These are phyloP conservation scores for Apoda limacodes DNA, from an alignment of 2,888 invertebrate species.

Conservation along the genomic window DNA sequence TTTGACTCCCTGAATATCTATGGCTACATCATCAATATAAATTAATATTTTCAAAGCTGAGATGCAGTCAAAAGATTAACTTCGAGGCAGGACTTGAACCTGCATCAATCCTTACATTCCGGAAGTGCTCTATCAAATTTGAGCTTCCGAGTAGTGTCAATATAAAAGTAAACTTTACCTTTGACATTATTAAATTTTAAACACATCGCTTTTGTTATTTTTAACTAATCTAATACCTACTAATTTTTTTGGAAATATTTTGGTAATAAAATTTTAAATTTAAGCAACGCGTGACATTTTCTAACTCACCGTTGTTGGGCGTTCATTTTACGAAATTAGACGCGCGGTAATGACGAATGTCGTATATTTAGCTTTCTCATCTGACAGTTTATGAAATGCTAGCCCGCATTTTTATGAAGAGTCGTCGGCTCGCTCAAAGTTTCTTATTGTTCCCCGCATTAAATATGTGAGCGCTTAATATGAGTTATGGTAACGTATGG, in stretches of 20 bases:
- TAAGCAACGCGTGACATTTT: slow-evolving; percentile 1
- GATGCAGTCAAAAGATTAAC: too few species aligned
- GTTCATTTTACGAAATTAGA: slow-evolving; percentile 45
- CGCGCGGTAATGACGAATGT: slow-evolving; percentile 49
- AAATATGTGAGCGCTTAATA: slow-evolving; percentile 49
- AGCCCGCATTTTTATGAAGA: slow-evolving; percentile 41
- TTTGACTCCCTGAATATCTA: too few species aligned
- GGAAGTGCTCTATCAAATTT: too few species aligned
- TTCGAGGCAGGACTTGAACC: too few species aligned
- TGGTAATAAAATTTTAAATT: slow-evolving; percentile 9
- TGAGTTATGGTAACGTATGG: slow-evolving; percentile 51
- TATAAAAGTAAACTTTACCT: too few species aligned
- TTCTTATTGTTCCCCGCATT: slow-evolving; percentile 37
- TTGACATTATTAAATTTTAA: too few species aligned
- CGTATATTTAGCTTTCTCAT: slow-evolving; percentile 52
- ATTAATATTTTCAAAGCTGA: too few species aligned
- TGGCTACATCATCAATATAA: too few species aligned
- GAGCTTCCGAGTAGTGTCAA: too few species aligned
- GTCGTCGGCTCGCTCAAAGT: slow-evolving; percentile 34
- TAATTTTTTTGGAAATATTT: slow-evolving; percentile 15
- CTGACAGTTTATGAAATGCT: slow-evolving; percentile 48
- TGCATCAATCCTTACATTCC: too few species aligned
- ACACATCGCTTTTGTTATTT: too few species aligned
- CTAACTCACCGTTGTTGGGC: slow-evolving; percentile 9
- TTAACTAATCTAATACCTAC: slow-evolving; percentile 16